Evolutionary conservation across 2,113 vertebrate species (phyloP).

Genomic region (Oreochromis tanganicae): DNA sequence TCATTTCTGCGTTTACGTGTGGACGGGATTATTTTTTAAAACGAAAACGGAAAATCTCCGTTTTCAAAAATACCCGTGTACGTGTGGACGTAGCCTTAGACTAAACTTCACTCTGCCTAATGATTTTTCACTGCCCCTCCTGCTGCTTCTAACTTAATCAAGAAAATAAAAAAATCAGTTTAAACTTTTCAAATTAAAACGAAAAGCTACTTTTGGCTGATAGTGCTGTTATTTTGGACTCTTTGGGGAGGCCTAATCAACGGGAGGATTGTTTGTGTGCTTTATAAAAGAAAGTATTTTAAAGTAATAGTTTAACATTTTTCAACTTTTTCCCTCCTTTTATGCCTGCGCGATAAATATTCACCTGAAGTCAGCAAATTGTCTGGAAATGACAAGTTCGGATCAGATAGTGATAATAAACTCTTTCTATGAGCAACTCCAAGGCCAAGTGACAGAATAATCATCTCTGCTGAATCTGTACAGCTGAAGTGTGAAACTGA

Average conservation of each 20-base stretch:
- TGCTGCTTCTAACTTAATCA: background rate
- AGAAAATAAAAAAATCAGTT: background rate
- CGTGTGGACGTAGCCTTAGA: background rate
- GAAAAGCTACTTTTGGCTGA: background rate
- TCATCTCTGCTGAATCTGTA: background rate
- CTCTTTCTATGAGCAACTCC: background rate
- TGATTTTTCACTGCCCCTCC: background rate
- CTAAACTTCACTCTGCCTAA: background rate
- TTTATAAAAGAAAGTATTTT: background rate
- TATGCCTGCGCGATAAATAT: background rate
- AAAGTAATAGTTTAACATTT: background rate
- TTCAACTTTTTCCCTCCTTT: background rate
- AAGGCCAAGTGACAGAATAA: background rate
- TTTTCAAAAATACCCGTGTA: too few relatives aligned
- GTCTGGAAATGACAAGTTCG: background rate
- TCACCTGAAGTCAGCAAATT: background rate
- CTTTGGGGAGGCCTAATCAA: background rate
- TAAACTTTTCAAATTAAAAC: background rate
- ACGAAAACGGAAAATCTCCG: too few relatives aligned
- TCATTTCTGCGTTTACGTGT: too few relatives aligned
- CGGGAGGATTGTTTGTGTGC: background rate
- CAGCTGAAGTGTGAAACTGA: background rate
- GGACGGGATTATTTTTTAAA: too few relatives aligned
- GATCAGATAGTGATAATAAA: background rate
- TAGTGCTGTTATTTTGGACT: background rate